Base-by-base conservation (phyloP, 1,140 invertebrate genomes). In the Melitaea cinxia region DNA sequence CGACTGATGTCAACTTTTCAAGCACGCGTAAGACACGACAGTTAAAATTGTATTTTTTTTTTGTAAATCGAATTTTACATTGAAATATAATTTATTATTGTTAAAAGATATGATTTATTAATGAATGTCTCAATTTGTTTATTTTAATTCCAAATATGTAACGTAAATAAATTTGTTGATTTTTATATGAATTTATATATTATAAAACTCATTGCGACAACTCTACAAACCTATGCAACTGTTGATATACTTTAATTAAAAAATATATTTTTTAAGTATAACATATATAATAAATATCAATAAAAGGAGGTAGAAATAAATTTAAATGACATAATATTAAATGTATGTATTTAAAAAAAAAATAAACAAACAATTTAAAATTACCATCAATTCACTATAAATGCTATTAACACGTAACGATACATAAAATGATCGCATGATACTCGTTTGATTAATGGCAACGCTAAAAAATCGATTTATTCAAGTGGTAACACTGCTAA, bases 401-500 rank as follows among this genome's bases (percentile, higher is more conserved):
- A 19, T 47, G 4, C 17, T 12, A 47, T 47, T 47, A 47, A 47
- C 42, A 47, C 42, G 9, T 23, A 23, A 39, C 37, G 10, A 15
- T 39, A 39, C n/a, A n/a, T n/a, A n/a, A n/a, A n/a, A n/a, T n/a
- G n/a, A n/a, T 33, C 12, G 6, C 17, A 47, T 47, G 17, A 47
- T 23, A 47, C 21, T 42, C 6, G 54, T 70, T 70, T 85, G 83
- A 85, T 82, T 85, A 82, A 85, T 83, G 77, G 77, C 65, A 77
- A 75, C 77, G 82, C 75, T 75, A 78, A 78, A 80, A 80, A 80
- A 82, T 75, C 78, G 77, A 75, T 73, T 73, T 64, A 67, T 77
- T 73, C 75, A 39, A 52, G 65, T 73, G 50, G 57, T 28, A 62
- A 57, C 55, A 67, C 57, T 70, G n/a, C 61, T 39, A 62, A 35